These are phyloP conservation scores for Crax fasciolata DNA, from an alignment of 2,797 vertebrate species.

Conservation along the genomic window DNA sequence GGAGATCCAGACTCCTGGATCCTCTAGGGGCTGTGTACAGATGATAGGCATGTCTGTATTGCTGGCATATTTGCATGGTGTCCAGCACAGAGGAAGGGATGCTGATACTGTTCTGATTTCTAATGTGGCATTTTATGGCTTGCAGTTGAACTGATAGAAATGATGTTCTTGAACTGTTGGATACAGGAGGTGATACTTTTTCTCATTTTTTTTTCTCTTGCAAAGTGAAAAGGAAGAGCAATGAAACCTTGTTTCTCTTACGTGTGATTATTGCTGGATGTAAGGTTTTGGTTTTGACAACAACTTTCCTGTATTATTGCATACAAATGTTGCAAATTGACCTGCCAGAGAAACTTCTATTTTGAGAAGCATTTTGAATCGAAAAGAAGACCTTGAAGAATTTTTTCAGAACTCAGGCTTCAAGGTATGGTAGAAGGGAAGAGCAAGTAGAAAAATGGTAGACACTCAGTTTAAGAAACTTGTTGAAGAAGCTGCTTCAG, in stretches of 20 bases:
- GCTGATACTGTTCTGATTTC: not conserved
- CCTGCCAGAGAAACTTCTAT: not conserved
- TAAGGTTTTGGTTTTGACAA: not conserved
- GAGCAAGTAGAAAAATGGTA: not conserved
- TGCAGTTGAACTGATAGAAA: not conserved
- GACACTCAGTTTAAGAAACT: no score
- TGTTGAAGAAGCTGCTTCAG: not conserved
- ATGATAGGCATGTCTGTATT: slow-evolving; percentile 11
- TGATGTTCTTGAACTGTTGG: not conserved
- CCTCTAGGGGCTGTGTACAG: not conserved
- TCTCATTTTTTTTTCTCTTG: not conserved
- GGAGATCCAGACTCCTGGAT: slow-evolving; percentile 29
- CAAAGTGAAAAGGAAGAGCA: not conserved
- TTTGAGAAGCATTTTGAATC: not conserved
- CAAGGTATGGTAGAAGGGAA: not conserved
- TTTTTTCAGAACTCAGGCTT: not conserved
- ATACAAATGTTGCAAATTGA: not conserved
- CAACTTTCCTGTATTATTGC: not conserved
- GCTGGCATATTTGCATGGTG: slow-evolving; percentile 3
- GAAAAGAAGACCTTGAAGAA: not conserved
- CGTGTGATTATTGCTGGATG: not conserved
- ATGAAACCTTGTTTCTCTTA: not conserved
- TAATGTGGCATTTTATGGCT: not conserved
- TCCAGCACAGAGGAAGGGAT: not conserved
- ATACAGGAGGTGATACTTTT: not conserved